These are phyloP conservation scores for Cyprinus carpio DNA, from an alignment of 2,113 vertebrate genomes.

Conservation along the genomic window DNA sequence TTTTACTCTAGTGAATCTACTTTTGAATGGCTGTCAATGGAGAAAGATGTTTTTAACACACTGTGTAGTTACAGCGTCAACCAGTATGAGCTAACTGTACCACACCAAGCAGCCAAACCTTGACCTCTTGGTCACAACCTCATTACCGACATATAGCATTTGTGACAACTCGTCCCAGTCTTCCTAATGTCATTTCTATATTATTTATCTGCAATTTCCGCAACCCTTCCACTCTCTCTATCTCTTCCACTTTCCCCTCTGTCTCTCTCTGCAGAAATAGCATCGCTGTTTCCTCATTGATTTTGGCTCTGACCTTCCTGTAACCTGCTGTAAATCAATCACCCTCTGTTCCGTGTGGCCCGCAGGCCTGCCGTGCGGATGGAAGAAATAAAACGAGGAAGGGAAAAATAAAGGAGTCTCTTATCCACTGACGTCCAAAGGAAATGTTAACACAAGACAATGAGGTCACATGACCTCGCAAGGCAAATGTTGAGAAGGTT, in stretches of 20 bases:
- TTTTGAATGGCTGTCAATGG: neutral
- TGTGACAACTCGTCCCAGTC: neutral
- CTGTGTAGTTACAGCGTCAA: neutral
- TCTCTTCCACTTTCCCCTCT: no score
- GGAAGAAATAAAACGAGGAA: slow-evolving; percentile 16
- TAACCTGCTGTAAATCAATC: slow-evolving; percentile 77
- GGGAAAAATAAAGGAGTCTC: slow-evolving; percentile 28
- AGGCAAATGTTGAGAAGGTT: slow-evolving; percentile 7
- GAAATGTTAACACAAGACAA: slow-evolving; percentile 63
- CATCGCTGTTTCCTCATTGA: slow-evolving; percentile 76
- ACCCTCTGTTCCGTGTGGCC: slow-evolving; percentile 42
- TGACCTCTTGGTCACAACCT: neutral
- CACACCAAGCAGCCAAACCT: neutral
- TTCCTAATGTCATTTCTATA: neutral
- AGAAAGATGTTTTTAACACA: neutral
- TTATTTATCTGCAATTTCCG: slow-evolving; percentile 20
- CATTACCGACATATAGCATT: neutral
- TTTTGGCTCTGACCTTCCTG: slow-evolving; percentile 79
- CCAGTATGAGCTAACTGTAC: neutral
- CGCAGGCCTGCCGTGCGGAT: slow-evolving; percentile 33
- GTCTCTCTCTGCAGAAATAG: slow-evolving; percentile 66
- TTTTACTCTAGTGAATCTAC: neutral
- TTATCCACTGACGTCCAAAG: slow-evolving; percentile 59
- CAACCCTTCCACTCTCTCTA: slow-evolving; percentile 14
- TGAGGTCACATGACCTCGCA: slow-evolving; percentile 54